Percentiles rank a stretch among this genome's conserved stretches.
phyloP scores from a whole-genome alignment of 2,113 vertebrate species.

The Amblyornis subalaris region DNA sequence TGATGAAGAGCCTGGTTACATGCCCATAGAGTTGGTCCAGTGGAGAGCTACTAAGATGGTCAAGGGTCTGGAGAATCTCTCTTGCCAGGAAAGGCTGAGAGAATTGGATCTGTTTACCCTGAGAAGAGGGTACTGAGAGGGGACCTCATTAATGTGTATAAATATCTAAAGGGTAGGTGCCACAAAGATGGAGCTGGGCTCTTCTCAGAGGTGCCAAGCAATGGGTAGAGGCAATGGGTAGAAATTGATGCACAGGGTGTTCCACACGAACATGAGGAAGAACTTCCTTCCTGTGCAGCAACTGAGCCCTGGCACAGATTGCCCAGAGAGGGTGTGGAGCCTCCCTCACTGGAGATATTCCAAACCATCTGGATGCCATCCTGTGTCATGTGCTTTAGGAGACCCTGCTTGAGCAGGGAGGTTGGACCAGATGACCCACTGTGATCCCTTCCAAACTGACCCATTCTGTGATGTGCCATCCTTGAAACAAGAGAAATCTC shows the following conservation, averaged over 20 bases:
- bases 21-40: background rate
- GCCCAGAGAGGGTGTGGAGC: background rate
- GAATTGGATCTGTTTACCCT: background rate
- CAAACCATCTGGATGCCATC: background rate
- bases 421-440: background rate
- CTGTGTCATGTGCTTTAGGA: background rate
- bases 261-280: background rate
- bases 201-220: background rate
- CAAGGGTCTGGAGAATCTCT: background rate
- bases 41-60: background rate
- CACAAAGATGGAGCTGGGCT: background rate
- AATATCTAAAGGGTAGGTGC: background rate
- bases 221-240: background rate
- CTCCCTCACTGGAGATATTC: background rate
- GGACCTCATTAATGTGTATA: background rate
- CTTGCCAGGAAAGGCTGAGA: background rate
- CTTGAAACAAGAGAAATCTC: background rate
- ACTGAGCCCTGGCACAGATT: background rate
- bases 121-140: fast-evolving
- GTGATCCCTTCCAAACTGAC: background rate
- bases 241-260: background rate
- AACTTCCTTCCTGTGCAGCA: background rate
- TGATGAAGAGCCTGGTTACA: background rate
- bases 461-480: background rate
- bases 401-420: background rate